Evolutionary conservation across 2,113 vertebrate species (phyloP).

Genomic region (Nannobrachium achirus): DNA sequence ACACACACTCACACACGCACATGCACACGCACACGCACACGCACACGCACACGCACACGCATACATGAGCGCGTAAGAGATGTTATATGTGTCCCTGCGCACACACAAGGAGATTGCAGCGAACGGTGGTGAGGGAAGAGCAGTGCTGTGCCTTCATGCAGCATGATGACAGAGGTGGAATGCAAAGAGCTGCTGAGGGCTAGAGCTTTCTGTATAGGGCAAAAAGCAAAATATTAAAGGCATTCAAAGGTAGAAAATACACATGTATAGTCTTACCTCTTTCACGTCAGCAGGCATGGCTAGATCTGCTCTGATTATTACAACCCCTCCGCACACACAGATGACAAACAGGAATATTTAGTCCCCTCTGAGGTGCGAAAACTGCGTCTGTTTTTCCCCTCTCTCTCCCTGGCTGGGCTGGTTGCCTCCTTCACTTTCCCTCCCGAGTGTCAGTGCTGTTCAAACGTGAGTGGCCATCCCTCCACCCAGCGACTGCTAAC

Average conservation of each 20-base stretch:
- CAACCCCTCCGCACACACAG: slow-evolving; percentile 30
- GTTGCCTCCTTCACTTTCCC: slow-evolving; percentile 53
- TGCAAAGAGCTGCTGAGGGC: slow-evolving; percentile 46
- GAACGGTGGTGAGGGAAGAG: slow-evolving; percentile 48
- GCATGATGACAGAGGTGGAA: slow-evolving; percentile 66
- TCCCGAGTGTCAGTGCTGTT: slow-evolving; percentile 65
- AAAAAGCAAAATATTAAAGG: slow-evolving; percentile 37
- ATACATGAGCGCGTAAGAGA: slow-evolving; percentile 61
- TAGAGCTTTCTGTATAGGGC: slow-evolving; percentile 50
- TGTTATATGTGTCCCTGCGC: slow-evolving; percentile 62
- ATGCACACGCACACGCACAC: slow-evolving; percentile 16
- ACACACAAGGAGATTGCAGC: slow-evolving; percentile 69
- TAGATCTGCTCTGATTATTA: slow-evolving; percentile 59
- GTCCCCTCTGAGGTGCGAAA: slow-evolving; percentile 49
- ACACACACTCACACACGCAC: slow-evolving; percentile 9
- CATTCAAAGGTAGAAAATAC: slow-evolving; percentile 6
- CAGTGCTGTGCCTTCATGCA: slow-evolving; percentile 57
- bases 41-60: no score
- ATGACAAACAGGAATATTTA: slow-evolving; percentile 56
- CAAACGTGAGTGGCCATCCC: slow-evolving; percentile 76
- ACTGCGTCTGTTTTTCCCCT: slow-evolving; percentile 37
- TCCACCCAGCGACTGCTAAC: slow-evolving; percentile 69
- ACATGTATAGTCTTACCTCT: slow-evolving; percentile 72
- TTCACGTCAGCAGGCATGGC: slow-evolving; percentile 81
- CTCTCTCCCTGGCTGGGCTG: slow-evolving; percentile 38